These are phyloP conservation scores for Noturus placidus DNA, from an alignment of 2,113 vertebrate genomes.

Conservation along the genomic window DNA sequence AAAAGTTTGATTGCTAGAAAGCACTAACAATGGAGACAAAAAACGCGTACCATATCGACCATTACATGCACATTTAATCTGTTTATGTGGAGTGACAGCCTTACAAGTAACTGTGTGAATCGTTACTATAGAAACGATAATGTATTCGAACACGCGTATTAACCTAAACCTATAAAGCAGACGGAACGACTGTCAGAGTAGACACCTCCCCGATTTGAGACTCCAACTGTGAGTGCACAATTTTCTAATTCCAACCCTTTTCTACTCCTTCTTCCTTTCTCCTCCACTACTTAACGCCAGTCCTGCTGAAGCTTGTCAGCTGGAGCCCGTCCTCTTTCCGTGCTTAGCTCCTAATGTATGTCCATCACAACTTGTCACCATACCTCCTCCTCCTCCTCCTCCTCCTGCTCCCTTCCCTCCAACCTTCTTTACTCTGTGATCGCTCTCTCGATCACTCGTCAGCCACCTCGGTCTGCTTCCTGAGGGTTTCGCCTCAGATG, in stretches of 20 bases:
- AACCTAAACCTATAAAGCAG: not conserved
- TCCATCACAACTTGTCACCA: constrained; percentile 27
- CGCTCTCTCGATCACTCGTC: not conserved
- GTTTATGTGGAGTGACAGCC: not conserved
- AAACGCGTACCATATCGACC: not conserved
- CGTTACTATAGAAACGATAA: not conserved
- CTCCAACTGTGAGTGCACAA: not conserved
- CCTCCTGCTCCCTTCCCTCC: not conserved
- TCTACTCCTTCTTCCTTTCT: constrained; percentile 10
- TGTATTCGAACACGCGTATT: not conserved
- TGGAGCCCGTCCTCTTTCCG: constrained; percentile 11
- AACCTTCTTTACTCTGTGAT: constrained; percentile 8
- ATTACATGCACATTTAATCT: not conserved
- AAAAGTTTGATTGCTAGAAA: not conserved
- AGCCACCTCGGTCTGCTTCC: not conserved
- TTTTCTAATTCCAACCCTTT: constrained; percentile 7
- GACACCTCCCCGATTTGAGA: not conserved
- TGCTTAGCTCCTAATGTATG: constrained; percentile 17
- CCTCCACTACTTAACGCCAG: constrained; percentile 29
- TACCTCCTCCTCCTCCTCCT: not conserved
- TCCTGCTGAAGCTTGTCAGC: constrained; percentile 23
- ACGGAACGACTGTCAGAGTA: not conserved
- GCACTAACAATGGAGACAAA: not conserved
- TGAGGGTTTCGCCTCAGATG: constrained; percentile 27
- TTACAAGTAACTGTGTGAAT: not conserved